Conservation (phyloP, 2,797 vertebrate genomes). For the Synaphobranchus kaupii region DNA sequence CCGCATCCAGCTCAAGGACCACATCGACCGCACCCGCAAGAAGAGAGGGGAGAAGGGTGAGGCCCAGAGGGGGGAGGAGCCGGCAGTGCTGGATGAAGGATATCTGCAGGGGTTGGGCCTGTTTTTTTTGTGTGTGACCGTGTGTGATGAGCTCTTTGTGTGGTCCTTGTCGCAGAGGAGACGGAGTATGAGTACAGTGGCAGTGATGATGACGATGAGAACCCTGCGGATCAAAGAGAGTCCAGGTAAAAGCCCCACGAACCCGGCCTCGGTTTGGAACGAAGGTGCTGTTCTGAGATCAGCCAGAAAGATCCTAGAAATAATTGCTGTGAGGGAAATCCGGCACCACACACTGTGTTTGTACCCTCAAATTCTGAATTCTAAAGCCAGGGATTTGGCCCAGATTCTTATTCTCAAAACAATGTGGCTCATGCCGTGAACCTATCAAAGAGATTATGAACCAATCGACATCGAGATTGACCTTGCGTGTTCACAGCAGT, state of each 20-base stretch:
- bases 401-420: too few species aligned
- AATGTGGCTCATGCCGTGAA: too few species aligned
- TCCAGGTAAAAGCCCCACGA: conserved; percentile 71
- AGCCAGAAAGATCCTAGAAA: not conserved
- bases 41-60: conserved; percentile 79
- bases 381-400: too few species aligned
- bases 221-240: conserved; percentile 84
- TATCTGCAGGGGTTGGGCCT: not conserved
- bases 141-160: not conserved
- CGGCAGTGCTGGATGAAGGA: not conserved
- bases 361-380: too few species aligned
- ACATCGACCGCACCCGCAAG: conserved; percentile 80
- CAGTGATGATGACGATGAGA: conserved; percentile 88
- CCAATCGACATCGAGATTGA: too few species aligned
- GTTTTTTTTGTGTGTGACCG: not conserved
- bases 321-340: too few species aligned
- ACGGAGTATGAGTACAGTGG: conserved; percentile 77
- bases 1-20: conserved; percentile 81
- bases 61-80: conserved; percentile 3
- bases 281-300: not conserved
- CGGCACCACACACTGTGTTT: too few species aligned
- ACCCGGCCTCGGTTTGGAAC: not conserved
- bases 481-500: too few species aligned
- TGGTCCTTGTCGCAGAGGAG: conserved; percentile 72
- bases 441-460: too few species aligned